These are phyloP conservation scores for Cryptophagus acutangulus DNA, from an alignment of 2,888 invertebrate genomes.

Conservation along the genomic window DNA sequence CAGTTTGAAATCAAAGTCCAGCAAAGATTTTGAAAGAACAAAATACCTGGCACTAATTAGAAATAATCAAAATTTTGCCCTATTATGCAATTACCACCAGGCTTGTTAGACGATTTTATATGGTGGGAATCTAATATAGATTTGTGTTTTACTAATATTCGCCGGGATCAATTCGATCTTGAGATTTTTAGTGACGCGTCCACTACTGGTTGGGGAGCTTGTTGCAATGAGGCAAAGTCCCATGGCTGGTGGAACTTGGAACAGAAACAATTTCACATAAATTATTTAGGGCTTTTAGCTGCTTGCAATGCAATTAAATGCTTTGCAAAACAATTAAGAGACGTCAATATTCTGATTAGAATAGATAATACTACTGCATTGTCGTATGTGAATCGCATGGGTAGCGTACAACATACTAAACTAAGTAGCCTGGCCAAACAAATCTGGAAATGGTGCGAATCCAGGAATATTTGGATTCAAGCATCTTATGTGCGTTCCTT, in stretches of 20 bases:
- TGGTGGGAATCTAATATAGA: conserved; percentile 23
- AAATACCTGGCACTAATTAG: conserved; percentile 19
- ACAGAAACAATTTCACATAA: conserved; percentile 24
- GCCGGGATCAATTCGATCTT: conserved; percentile 5
- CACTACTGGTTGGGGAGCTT: conserved; percentile 23
- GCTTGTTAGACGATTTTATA: conserved; percentile 18
- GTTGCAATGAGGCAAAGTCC: conserved; percentile 12
- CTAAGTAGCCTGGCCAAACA: not conserved
- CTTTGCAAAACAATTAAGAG: conserved; percentile 18
- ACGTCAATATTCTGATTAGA: conserved; percentile 16
- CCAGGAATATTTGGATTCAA: not conserved
- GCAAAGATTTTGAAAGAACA: too few relatives aligned
- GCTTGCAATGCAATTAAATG: conserved; percentile 23
- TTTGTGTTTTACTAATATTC: conserved; percentile 10
- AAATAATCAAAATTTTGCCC: conserved; percentile 13
- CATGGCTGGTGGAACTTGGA: conserved; percentile 20
- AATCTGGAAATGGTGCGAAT: conserved; percentile 3
- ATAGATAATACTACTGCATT: conserved; percentile 20
- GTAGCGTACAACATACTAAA: conserved; percentile 9
- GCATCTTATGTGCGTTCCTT: not conserved
- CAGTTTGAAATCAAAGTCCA: too few relatives aligned
- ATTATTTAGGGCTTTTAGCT: conserved; percentile 26
- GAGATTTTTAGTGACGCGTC: conserved; percentile 28
- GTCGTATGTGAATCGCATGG: conserved; percentile 19
- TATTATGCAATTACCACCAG: conserved; percentile 13